Base-by-base conservation (phyloP, 2,888 invertebrate species). In the Drosophila melanosoma region DNA sequence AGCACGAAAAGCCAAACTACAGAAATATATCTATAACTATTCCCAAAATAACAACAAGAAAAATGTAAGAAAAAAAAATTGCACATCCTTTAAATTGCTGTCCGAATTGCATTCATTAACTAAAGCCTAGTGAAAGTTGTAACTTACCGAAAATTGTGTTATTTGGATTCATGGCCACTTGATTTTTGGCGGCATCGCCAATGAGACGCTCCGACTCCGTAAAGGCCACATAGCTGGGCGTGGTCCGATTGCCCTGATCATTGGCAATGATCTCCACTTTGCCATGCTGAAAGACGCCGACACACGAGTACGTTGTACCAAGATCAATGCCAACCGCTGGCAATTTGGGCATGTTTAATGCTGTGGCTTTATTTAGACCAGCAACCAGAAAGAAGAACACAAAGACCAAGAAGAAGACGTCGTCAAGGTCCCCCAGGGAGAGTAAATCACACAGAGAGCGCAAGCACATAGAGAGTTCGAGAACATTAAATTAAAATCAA, bases 241-340 rank as follows among this genome's bases (percentile, higher is more conserved):
- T 97, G 29, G 96, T 96, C 73, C 97, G 93, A 91, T 97, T 97
- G 53, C 97, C 97, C 92, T 97, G 97, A 83, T 97, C 97, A 89
- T 97, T 97, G 84, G 97, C 96, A 84, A 97, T 96, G 87, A 97
- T 96, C 93, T 97, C 97, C 83, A 97, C 96, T 93, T 96, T 96
- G 79, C 97, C 96, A 94, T 97, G 96, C 93, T 97, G 97, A 95
- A 97, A 98, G 79, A 98, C 97, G 81, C 97, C 98, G 76, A 98
- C 98, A 92, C 97, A 98, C 62, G 98, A 98, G 93, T 98, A 98
- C 71, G 98, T 98, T 83, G 98, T 98, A 83, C 98, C 98, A 94
- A 98, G 95, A 94, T 98, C 98, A 94, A 93, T 92, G 87, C 93
- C 92, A 90, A 92, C 87, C 38, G 93, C 92, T 81, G 92, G 91